Evolutionary conservation across 2,888 invertebrate species (phyloP), one percentile per base, ranked within the genome.

Genomic region (Frankliniella fusca): DNA sequence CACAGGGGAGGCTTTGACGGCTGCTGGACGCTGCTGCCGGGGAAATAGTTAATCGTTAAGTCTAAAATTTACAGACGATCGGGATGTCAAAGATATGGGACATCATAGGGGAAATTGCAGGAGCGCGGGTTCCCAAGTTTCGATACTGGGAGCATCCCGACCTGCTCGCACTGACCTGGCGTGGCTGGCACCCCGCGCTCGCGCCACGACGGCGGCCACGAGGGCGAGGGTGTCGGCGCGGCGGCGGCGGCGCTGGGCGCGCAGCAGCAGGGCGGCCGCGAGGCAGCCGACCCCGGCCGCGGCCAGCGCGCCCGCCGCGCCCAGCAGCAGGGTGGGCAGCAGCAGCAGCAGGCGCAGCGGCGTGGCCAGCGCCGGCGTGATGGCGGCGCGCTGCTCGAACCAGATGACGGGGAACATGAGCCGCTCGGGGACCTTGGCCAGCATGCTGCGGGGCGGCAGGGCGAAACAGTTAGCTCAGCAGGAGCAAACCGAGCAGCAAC

Each of bases 351-450:
- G 48, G 48, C 82, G 81, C 54, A 86, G 83, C 27, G 83, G 50
- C 3, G 80, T 28, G 0, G 86, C 86, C 81, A 86, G 81, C 15
- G 85, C 85, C 3, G 84, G 83, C 8, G 85, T 84, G 48, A 86
- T 85, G 7, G 85, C 84, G 12, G 86, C 86, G 23, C 85, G 82
- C 61, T 86, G 85, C 76, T 86, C 85, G 82, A 86, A 86, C 86
- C 86, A 86, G 49, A 86, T 83, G 85, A 86, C 85, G 0, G 86
- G 86, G 83, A 86, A 86, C 83, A 85, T 85, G 0, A 86, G 83
- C 11, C 81, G 84, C 70, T 76, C 70, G 0, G 86, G 86, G 10
- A 86, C 85, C 1, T 84, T 82, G n/a, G 84, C 80, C 82, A 85
- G 85, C 82, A 86, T 54, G 9, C 86, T 86, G 85, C 61, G 84